A percentile compares a stretch with the other conserved stretches of the same genome.
Evolutionary conservation across 2,113 vertebrate species (phyloP).

Genomic region (Callithrix jacchus): DNA sequence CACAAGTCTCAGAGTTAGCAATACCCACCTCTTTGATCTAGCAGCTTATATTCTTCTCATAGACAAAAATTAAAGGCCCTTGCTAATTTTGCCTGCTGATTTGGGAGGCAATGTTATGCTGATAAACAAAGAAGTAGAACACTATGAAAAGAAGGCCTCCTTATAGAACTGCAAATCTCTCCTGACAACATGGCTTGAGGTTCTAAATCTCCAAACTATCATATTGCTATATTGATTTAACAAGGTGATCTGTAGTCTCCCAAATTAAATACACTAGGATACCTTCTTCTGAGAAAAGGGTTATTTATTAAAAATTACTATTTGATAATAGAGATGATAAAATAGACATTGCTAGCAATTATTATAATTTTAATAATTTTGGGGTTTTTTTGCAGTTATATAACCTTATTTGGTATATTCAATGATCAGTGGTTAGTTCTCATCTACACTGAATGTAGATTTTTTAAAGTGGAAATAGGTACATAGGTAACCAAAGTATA

Average conservation of each 20-base stretch:
- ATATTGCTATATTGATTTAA: not conserved
- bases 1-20: not conserved
- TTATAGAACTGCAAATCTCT: not conserved
- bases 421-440: too few species aligned
- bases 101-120: not conserved
- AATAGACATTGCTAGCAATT: not conserved
- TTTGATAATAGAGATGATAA: not conserved
- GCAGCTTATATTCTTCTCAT: not conserved
- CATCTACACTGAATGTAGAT: too few species aligned
- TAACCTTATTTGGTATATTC: too few species aligned
- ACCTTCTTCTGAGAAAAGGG: not conserved
- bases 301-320: constrained; percentile 6
- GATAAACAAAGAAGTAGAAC: not conserved
- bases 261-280: not conserved
- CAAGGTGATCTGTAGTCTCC: not conserved
- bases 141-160: not conserved
- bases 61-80: constrained; percentile 12
- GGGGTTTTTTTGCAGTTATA: too few species aligned
- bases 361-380: constrained; percentile 15
- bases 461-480: too few species aligned
- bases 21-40: not conserved
- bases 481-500: too few species aligned
- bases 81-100: not conserved
- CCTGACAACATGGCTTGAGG: not conserved
- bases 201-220: not conserved